Evolutionary conservation across 2,113 vertebrate genomes (phyloP), one percentile per base, ranked within the genome.

Genomic region (Myiagra hebetior): DNA sequence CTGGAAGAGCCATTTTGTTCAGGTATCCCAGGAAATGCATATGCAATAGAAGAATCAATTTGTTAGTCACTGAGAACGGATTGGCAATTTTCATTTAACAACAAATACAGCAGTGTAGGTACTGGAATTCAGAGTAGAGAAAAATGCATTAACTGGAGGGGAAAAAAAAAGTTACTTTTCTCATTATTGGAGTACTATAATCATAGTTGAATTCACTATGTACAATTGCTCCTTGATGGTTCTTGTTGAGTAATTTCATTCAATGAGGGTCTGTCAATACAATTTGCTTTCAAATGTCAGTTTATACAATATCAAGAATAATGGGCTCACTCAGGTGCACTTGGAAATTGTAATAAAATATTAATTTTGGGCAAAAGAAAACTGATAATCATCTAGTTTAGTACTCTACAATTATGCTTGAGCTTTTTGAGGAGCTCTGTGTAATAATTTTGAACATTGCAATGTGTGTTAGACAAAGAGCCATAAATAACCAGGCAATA

Each of bases 201-300:
- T 94, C 92, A 68, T 60, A 91, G 86, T 20, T 88, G 75, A 90
- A 80, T 91, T 94, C 89, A 85, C 23, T 77, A 74, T 23, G 89
- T 80, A 80, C 72, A 91, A 89, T 85, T 89, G 87, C n/a, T 95
- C 75, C 79, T 85, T 93, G 88, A 91, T 93, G 75, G 76, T 89
- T 96, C 81, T 90, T 85, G 75, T 65, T 82, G 62, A 91, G 65
- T 90, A 94, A 78, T 91, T 88, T 91, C 59, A 26, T 86, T 97
- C 79, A 95, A 63, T 91, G 81, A 93, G 9, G 10, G 27, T 53
- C 83, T 96, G 82, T 85, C 91, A 94, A 95, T 95, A 93, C 79
- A 93, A 79, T 94, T 93, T 96, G 46, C 89, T 93, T 93, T 95
- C 88, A 95, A 82, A 79, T 94, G 82, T 80, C 67, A 87, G 73